Evolutionary conservation across 2,888 invertebrate species (phyloP).

Genomic region (Onchidella celtica): DNA sequence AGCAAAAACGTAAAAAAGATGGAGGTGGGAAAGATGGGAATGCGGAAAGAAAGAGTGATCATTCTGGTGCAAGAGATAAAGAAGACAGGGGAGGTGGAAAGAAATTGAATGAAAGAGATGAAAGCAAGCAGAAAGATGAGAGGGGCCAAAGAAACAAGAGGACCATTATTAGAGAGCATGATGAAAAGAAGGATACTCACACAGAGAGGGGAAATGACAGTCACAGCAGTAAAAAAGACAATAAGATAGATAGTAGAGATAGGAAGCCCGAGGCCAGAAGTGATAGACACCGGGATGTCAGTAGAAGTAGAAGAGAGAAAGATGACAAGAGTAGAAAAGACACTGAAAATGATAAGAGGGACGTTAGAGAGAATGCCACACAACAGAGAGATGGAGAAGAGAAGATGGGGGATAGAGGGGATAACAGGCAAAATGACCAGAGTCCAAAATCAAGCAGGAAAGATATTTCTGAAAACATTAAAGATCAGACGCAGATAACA

Average conservation of each 20-base stretch:
- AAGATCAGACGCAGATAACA: no score
- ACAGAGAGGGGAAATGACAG: conserved; percentile 31
- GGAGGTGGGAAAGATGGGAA: conserved; percentile 7
- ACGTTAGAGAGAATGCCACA: no score
- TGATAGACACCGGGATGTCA: background rate
- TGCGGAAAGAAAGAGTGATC: background rate
- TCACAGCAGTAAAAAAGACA: conserved; percentile 32
- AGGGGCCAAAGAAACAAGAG: background rate
- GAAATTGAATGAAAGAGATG: background rate
- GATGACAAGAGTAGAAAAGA: no score
- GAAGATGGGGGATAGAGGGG: no score
- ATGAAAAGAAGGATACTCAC: conserved; percentile 4
- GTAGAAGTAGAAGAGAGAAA: no score
- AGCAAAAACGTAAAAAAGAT: background rate
- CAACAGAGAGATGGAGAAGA: no score
- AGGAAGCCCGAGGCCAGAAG: background rate
- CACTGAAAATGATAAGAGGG: no score
- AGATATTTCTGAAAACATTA: no score
- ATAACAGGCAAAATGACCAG: no score
- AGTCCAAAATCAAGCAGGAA: no score
- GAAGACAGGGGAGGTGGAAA: background rate
- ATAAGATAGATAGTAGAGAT: conserved; percentile 14
- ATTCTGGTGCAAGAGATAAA: background rate
- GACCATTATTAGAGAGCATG: no score
- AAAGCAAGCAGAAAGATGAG: background rate